These are phyloP conservation scores for Pterocles burchelli DNA, from an alignment of 2,113 vertebrate species.

Conservation along the genomic window DNA sequence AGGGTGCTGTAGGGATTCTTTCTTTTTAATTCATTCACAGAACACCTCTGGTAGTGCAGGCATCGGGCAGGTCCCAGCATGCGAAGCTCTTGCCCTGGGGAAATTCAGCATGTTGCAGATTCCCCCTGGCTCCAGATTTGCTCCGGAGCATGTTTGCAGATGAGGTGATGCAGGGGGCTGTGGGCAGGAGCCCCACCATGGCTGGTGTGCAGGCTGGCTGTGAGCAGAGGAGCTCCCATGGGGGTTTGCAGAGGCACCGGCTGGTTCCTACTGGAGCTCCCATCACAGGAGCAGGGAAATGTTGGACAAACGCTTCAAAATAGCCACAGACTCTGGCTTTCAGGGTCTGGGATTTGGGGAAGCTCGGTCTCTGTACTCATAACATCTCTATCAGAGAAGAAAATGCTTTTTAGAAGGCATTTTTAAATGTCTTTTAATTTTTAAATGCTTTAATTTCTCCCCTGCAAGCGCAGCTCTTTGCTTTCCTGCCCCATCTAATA, in stretches of 20 bases:
- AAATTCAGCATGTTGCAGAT: accelerated
- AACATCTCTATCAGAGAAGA: neutral
- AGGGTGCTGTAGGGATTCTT: neutral
- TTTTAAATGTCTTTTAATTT: constrained; percentile 20
- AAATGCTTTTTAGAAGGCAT: neutral
- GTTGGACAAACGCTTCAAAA: neutral
- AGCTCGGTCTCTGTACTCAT: neutral
- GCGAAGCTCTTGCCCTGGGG: neutral
- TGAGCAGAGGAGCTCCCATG: accelerated
- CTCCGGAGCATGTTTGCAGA: neutral
- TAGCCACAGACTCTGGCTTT: neutral
- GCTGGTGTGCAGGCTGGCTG: neutral
- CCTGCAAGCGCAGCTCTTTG: neutral
- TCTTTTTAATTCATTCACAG: accelerated
- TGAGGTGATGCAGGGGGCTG: neutral
- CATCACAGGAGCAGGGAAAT: neutral
- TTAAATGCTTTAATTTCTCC: constrained; percentile 19
- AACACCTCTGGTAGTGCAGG: neutral
- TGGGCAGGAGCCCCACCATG: neutral
- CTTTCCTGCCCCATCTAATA: neutral
- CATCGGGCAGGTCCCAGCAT: accelerated
- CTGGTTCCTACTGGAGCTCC: neutral
- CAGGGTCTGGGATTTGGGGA: neutral
- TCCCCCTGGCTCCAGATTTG: neutral
- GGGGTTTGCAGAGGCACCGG: accelerated